A percentile compares a stretch with the other conserved stretches of the same genome.
phyloP scores from a whole-genome alignment of 2,888 invertebrate genomes.

The Erpobdella octoculata region DNA sequence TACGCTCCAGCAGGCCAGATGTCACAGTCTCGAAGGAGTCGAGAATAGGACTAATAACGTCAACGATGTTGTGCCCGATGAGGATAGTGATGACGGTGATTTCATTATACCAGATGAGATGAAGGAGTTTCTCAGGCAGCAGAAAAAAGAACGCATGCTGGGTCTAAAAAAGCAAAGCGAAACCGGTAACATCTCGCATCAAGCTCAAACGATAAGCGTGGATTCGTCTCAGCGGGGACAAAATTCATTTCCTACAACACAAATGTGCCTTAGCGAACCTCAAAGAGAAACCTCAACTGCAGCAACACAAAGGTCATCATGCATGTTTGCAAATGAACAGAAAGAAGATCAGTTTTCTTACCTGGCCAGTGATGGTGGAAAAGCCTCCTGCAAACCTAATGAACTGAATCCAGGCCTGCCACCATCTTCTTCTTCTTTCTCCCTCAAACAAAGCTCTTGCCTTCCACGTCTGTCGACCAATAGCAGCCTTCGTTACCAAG shows the following conservation, averaged over 20 bases:
- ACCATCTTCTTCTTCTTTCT: neutral
- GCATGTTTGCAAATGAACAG: constrained; percentile 2
- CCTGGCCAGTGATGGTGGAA: too few relatives aligned
- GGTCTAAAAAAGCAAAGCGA: too few relatives aligned
- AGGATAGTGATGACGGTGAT: constrained; percentile 10
- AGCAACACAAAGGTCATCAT: neutral
- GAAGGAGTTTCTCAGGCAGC: constrained; percentile 24
- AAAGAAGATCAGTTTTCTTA: too few relatives aligned
- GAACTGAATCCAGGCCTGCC: neutral
- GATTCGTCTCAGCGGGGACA: too few relatives aligned
- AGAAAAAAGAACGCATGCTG: constrained; percentile 19
- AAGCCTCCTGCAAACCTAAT: too few relatives aligned
- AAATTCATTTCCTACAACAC: too few relatives aligned
- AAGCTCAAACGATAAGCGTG: too few relatives aligned
- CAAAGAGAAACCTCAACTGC: too few relatives aligned
- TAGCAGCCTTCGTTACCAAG: neutral
- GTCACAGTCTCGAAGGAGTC: constrained; percentile 17
- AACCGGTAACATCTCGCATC: too few relatives aligned
- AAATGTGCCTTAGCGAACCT: too few relatives aligned
- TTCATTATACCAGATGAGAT: constrained; percentile 25
- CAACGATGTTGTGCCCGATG: neutral
- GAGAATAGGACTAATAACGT: neutral
- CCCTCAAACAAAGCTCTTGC: constrained; percentile 3
- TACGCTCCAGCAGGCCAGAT: neutral
- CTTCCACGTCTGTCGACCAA: constrained; percentile 2